These are phyloP conservation scores for Nycticorax nycticorax DNA, from an alignment of 2,113 vertebrate species.

Conservation along the genomic window DNA sequence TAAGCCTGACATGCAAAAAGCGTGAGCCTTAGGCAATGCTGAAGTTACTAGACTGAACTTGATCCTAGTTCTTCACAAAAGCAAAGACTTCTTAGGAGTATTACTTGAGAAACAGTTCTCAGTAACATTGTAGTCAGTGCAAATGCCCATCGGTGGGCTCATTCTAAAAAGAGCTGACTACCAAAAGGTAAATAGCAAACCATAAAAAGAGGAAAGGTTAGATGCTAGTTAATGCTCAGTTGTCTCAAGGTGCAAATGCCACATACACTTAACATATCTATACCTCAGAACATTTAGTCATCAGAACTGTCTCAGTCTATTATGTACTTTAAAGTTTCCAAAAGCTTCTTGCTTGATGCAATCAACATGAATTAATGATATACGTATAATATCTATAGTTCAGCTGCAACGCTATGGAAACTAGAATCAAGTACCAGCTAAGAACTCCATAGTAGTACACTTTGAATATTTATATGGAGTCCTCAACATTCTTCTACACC, in stretches of 20 bases:
- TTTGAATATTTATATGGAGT: not conserved
- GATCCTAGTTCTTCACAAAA: not conserved
- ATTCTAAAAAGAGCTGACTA: not conserved
- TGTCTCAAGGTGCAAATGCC: not conserved
- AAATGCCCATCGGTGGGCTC: rapidly evolving
- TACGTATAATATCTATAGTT: not conserved
- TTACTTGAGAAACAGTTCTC: not conserved
- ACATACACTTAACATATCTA: not conserved
- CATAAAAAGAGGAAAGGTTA: not conserved
- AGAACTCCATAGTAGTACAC: not conserved
- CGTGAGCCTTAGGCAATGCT: not conserved
- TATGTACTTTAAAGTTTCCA: not conserved
- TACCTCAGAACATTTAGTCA: not conserved
- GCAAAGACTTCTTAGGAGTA: not conserved
- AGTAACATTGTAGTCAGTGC: not conserved
- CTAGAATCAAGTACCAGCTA: not conserved
- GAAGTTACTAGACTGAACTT: not conserved
- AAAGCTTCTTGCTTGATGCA: not conserved
- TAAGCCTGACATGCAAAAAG: not conserved
- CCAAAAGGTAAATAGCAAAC: not conserved
- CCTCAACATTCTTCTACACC: not conserved
- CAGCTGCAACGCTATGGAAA: not conserved
- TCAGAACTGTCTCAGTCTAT: not conserved
- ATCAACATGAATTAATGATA: not conserved
- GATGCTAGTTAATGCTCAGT: not conserved